Percentiles rank a stretch among this genome's conserved stretches.
Evolutionary conservation across 2,888 invertebrate genomes (phyloP).

Genomic region (Lottia scabra): DNA sequence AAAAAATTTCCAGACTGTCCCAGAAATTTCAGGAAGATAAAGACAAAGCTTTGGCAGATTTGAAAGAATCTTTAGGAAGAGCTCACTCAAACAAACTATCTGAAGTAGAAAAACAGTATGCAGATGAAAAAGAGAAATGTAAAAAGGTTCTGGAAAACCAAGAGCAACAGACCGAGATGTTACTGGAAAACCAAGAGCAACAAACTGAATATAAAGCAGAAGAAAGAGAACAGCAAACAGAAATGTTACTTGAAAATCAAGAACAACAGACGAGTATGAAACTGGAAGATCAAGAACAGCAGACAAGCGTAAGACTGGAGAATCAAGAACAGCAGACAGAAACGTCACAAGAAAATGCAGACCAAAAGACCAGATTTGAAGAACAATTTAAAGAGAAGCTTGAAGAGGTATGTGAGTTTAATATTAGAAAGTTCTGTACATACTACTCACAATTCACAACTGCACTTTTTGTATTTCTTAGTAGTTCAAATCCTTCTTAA

Average conservation of each 20-base stretch:
- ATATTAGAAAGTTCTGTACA: neutral
- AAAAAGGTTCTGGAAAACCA: neutral
- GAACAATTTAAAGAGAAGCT: slow-evolving; percentile 5
- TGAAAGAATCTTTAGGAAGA: slow-evolving; percentile 21
- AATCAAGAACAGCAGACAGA: slow-evolving; percentile 18
- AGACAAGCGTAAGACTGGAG: neutral
- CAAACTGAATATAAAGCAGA: neutral
- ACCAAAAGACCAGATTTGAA: neutral
- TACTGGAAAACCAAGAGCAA: neutral
- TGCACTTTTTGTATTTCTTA: too few relatives aligned
- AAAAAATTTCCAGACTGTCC: slow-evolving; percentile 19
- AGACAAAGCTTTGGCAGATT: slow-evolving; percentile 20
- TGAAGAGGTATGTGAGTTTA: slow-evolving; percentile 5
- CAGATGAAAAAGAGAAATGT: slow-evolving; percentile 24
- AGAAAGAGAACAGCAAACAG: slow-evolving; percentile 10
- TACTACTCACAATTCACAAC: neutral
- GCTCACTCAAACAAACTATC: slow-evolving; percentile 24
- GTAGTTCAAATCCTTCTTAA: too few relatives aligned
- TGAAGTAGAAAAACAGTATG: slow-evolving; percentile 29
- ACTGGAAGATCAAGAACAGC: slow-evolving; percentile 12
- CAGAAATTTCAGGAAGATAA: slow-evolving; percentile 28
- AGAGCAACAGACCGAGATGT: slow-evolving; percentile 15
- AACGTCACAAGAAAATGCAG: neutral
- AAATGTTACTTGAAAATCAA: slow-evolving; percentile 4
- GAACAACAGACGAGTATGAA: neutral